Conservation (phyloP, 2,113 vertebrate genomes). For the Microtus oregoni region DNA sequence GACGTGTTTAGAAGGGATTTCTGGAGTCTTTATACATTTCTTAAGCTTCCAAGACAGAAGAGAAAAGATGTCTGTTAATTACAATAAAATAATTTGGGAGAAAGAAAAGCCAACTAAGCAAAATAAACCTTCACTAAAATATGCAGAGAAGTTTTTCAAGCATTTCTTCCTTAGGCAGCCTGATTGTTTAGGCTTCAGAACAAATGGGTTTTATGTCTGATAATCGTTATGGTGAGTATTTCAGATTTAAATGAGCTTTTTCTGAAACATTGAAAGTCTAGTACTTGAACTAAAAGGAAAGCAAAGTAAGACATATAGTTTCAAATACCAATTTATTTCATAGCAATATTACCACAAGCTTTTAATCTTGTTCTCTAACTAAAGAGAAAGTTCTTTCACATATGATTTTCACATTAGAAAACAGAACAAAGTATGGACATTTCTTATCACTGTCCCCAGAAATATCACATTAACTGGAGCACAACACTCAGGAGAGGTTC, state of each 20-base stretch:
- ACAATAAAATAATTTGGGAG: neutral
- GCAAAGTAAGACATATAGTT: conserved; percentile 4
- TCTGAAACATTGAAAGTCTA: conserved; percentile 13
- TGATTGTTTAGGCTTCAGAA: neutral
- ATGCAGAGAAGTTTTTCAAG: neutral
- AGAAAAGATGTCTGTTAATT: conserved; percentile 28
- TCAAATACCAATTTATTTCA: conserved; percentile 6
- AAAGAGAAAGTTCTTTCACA: neutral
- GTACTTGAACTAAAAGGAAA: neutral
- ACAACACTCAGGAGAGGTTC: neutral
- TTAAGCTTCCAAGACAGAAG: conserved; percentile 90
- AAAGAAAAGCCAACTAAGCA: neutral
- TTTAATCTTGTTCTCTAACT: neutral
- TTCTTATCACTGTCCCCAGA: neutral
- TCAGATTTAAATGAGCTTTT: neutral
- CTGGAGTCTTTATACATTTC: conserved; percentile 97
- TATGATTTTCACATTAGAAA: conserved; percentile 32
- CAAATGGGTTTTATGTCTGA: neutral
- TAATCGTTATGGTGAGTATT: neutral
- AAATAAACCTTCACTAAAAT: neutral
- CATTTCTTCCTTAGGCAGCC: neutral
- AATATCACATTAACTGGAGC: neutral
- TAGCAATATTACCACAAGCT: neutral
- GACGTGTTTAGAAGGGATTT: conserved; percentile 98
- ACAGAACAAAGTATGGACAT: neutral